Percentiles rank a stretch among this genome's conserved stretches.
Conservation (phyloP, 2,888 invertebrate genomes). For the Laothoe populi region DNA sequence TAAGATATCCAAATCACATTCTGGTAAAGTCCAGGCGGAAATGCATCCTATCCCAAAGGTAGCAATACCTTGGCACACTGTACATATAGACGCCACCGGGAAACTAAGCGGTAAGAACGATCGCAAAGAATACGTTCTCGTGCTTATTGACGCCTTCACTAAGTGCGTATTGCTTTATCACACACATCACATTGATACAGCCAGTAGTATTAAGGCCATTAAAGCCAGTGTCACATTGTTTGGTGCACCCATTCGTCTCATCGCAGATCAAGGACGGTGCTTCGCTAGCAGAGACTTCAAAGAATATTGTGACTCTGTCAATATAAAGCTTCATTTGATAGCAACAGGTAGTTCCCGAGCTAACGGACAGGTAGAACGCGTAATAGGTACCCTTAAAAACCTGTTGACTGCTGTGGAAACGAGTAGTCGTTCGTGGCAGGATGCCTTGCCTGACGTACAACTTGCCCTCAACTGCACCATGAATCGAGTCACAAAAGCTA, state of each 20-base stretch:
- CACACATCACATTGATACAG: conserved; percentile 29
- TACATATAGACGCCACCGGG: conserved; percentile 32
- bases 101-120: conserved; percentile 29
- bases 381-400: conserved; percentile 35
- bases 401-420: conserved; percentile 10
- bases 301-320: conserved; percentile 30
- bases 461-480: too few species aligned
- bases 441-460: too few species aligned
- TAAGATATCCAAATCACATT: conserved; percentile 36
- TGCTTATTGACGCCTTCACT: conserved; percentile 31
- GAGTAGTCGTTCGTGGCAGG: too few species aligned
- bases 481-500: not conserved
- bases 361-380: conserved; percentile 31
- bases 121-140: conserved; percentile 33
- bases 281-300: conserved; percentile 38
- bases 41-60: conserved; percentile 38
- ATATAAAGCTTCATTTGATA: conserved; percentile 40
- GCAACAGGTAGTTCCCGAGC: conserved; percentile 39
- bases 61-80: conserved; percentile 29
- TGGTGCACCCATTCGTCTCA: conserved; percentile 37
- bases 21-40: conserved; percentile 37
- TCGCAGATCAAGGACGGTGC: conserved; percentile 39
- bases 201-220: conserved; percentile 28
- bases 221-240: conserved; percentile 32
- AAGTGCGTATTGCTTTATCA: conserved; percentile 31